Base-by-base conservation (phyloP, 2,113 vertebrate genomes). In the Pachypanchax playfairii region DNA sequence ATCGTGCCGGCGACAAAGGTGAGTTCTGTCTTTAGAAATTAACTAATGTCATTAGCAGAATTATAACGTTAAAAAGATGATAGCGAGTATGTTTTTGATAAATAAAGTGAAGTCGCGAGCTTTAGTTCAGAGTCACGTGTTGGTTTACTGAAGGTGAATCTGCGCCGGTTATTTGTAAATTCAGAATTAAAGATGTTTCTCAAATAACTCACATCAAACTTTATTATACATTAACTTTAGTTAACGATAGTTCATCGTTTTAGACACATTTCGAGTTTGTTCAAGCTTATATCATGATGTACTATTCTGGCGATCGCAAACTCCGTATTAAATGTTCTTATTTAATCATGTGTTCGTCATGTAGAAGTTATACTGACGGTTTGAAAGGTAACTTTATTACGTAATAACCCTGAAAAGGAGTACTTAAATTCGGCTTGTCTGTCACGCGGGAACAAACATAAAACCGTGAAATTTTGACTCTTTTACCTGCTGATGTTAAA, bases 1-100 rank as follows among this genome's bases (percentile, higher is more conserved):
- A 73, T 31, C 54, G 83, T 80, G 73, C 59, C 42, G 71, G 31
- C 49, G 0, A 15, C 52, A 56, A 66, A 85, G 88, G 86, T 88
- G 75, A 88, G 83, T 68, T 6, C 26, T 46, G 6, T 17, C 44
- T 33, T 15, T 26, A 20, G 21, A 60, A 42, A 35, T 20, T 17
- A 76, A 47, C 21, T 2, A 14, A 20, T 7, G 38, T 21, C 13
- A 6, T 39, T 11, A 8, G n/a, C 35, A 1, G 5, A n/a, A 24
- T 4, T 24, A 10, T 9, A 1, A 2, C 3, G 0, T 1, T 9
- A 31, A 15, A 43, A 17, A 4, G 22, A 12, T 42, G 5, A 12
- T 1, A 1, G 9, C 15, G 6, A 25, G 10, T 20, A 15, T 10
- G 35, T 31, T 49, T 21, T 22, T 18, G 20, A 4, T 11, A 18